Evolutionary conservation across 1,140 invertebrate genomes (phyloP), one percentile per base, ranked within the genome.

Genomic region (Rhyacophila brunnea): DNA sequence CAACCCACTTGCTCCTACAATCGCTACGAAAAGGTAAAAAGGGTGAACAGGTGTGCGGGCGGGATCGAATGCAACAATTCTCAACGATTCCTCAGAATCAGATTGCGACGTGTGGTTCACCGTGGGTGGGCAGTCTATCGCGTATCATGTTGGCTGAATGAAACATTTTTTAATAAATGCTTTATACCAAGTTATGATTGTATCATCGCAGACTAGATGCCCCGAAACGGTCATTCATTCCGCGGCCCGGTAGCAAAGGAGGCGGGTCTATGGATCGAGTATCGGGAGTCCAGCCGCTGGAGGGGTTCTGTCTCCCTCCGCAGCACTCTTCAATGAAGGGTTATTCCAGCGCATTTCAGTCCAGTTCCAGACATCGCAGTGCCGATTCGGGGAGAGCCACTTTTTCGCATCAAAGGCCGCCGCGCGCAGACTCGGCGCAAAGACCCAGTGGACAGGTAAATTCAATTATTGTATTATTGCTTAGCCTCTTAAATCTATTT

Each of bases 281-380:
- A 11, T 65, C 63, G 1, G 63, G 63, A 28, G 58, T 61, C 2
- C 47, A 55, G 1, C 49, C 44, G 6, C n/a, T 61, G 4, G 63
- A 65, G 11, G 13, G 35, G 6, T 17, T 9, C 13, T 28, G 23
- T 9, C 23, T 28, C 9, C 20, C 7, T n/a, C n/a, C 10, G 10
- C 46, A 47, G 9, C 34, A 2, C 1, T 4, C 51, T 6, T 28
- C 23, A 28, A 28, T 13, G n/a, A 5, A 23, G 15, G 23, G 10
- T 7, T 11, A 14, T 42, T 13, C 32, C 38, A 4, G 15, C 2
- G 18, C 43, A 17, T 11, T 5, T 11, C 11, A n/a, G 5, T 17
- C 13, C 14, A 6, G n/a, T 10, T 7, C 49, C 7, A 47, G 58
- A 6, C 52, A 64, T 42, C 53, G 63, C 5, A 65, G 63, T 19